Evolutionary conservation across 2,888 invertebrate genomes (phyloP).

Genomic region (Leptinotarsa haldemani): DNA sequence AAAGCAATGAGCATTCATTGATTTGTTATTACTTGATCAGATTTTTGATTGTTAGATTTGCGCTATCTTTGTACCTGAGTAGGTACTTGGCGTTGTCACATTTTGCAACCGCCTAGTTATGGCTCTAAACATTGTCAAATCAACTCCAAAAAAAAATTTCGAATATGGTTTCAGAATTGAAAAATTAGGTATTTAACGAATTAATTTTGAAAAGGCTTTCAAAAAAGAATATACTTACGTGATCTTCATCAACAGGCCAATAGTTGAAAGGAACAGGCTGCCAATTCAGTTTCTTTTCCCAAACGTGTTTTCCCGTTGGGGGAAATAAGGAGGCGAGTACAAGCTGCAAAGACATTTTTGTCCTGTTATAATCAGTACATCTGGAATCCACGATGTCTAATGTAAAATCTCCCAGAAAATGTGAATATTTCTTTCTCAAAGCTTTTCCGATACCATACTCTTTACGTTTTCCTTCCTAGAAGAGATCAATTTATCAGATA

Average conservation of each 20-base stretch:
- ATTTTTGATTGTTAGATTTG: too few relatives aligned
- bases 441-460: conserved; percentile 73
- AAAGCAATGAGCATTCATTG: too few relatives aligned
- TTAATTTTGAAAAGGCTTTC: neutral
- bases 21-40: too few relatives aligned
- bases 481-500: conserved; percentile 11
- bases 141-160: too few relatives aligned
- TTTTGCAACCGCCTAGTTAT: too few relatives aligned
- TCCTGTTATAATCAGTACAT: conserved; percentile 77
- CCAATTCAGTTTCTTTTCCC: conserved; percentile 65
- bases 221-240: conserved; percentile 44
- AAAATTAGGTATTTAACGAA: neutral
- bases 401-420: conserved; percentile 71
- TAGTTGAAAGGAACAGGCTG: conserved; percentile 58
- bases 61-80: too few relatives aligned
- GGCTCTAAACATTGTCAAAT: too few relatives aligned
- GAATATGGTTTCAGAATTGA: too few relatives aligned
- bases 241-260: conserved; percentile 48
- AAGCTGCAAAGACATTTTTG: conserved; percentile 77
- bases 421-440: conserved; percentile 73
- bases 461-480: conserved; percentile 58
- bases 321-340: conserved; percentile 78
- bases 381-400: conserved; percentile 71
- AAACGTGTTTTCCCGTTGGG: conserved; percentile 69
- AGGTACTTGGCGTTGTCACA: too few relatives aligned